Percentiles rank a stretch among this genome's conserved stretches.
These are phyloP conservation scores for Kryptolebias ocellatus DNA, from an alignment of 2,797 vertebrate species.

Conservation along the genomic window DNA sequence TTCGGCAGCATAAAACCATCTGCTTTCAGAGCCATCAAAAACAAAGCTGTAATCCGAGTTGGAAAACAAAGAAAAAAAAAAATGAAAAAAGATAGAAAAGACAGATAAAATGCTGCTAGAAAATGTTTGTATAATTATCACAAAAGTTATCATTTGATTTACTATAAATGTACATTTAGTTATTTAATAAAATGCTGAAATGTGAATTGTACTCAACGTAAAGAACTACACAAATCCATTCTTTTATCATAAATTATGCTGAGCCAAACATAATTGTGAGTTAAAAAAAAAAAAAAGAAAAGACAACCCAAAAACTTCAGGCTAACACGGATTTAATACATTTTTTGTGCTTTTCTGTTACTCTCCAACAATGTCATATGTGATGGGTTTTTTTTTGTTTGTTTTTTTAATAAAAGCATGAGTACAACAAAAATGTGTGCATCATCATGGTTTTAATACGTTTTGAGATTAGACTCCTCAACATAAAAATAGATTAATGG, in stretches of 20 bases:
- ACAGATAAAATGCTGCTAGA: constrained; percentile 19
- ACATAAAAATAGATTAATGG: constrained; percentile 44
- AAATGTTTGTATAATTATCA: not conserved
- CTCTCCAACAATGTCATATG: constrained; percentile 46
- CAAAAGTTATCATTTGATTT: not conserved
- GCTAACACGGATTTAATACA: not conserved
- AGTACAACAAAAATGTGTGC: constrained; percentile 43
- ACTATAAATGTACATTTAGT: not conserved
- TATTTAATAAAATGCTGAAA: not conserved
- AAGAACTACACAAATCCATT: constrained; percentile 8
- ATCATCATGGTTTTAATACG: constrained; percentile 54
- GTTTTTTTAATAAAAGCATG: constrained; percentile 11
- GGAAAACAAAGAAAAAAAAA: constrained; percentile 56
- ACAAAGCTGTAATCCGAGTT: constrained; percentile 61
- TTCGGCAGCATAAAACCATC: constrained; percentile 70
- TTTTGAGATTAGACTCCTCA: constrained; percentile 39
- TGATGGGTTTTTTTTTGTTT: constrained; percentile 23
- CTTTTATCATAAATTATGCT: not conserved
- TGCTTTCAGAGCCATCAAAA: constrained; percentile 68
- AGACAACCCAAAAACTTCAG: too few relatives aligned
- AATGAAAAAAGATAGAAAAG: constrained; percentile 43
- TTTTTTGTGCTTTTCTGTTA: not conserved
- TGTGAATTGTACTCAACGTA: not conserved
- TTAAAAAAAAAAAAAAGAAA: not conserved
- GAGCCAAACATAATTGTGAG: not conserved